phyloP scores from a whole-genome alignment of 2,797 vertebrate genomes.

The Halcyon chelicuti region DNA sequence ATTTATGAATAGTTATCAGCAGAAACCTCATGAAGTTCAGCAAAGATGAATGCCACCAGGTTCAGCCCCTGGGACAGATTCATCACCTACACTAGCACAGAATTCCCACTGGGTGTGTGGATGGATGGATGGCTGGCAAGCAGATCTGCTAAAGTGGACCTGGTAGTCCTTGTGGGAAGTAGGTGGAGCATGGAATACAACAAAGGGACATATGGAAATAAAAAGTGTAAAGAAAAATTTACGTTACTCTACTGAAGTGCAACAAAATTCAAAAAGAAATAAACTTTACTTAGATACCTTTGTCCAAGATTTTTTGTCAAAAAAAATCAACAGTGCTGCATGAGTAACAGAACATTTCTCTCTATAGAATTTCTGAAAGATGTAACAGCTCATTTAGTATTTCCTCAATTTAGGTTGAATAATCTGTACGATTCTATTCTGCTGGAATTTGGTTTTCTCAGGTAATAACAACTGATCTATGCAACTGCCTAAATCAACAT shows the following conservation, averaged over 20 bases:
- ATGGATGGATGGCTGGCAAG: fast-evolving
- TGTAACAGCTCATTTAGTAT: fast-evolving
- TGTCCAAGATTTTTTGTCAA: not conserved
- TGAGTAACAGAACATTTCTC: not conserved
- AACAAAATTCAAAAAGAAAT: not conserved
- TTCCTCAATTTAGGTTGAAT: not conserved
- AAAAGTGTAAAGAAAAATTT: not conserved
- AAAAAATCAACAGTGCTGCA: not conserved
- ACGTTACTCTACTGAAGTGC: not conserved
- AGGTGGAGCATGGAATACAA: not conserved
- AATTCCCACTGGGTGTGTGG: not conserved
- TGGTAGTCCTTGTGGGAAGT: not conserved
- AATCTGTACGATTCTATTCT: not conserved
- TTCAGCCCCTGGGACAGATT: not conserved
- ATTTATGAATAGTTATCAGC: not conserved
- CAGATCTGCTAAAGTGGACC: not conserved
- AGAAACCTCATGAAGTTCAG: not conserved
- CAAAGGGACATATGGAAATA: not conserved
- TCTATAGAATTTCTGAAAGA: not conserved
- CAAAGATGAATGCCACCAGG: not conserved
- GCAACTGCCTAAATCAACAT: not conserved
- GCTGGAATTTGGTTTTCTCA: not conserved
- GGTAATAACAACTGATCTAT: not conserved
- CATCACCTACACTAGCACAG: fast-evolving
- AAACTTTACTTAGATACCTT: not conserved